Evolutionary conservation across 2,888 invertebrate species (phyloP), one percentile per base, ranked within the genome.

Genomic region (Steinernema hermaphroditum): DNA sequence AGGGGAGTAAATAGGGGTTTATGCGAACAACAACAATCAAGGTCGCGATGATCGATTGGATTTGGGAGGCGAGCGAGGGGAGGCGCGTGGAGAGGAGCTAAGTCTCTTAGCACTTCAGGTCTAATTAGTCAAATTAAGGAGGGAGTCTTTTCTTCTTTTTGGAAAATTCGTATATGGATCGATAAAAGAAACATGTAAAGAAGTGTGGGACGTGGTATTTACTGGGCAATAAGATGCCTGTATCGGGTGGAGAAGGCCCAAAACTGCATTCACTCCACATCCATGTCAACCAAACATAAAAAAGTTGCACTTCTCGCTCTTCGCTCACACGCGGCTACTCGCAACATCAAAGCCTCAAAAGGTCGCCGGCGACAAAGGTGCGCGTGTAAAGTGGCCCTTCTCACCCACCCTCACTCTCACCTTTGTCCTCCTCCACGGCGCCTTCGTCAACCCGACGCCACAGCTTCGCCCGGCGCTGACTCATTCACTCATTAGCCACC

Each of bases 41-140:
- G 62, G 62, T 62, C 62, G 62, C 27, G 2, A 2, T 27, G 62
- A 29, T 9, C 8, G 62, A 29, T 12, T 29, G n/a, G 62, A 12
- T 2, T 62, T 29, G 27, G 29, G 14, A 16, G 8, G 32, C 29
- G 29, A 16, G 32, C 32, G 29, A 9, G 62, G 37, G 37, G 4
- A 32, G 12, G 62, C 1, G 32, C 22, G 62, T 24, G 8, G 32
- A 22, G 46, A 16, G 46, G 46, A 19, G 46, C 46, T 46, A 46
- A 46, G 46, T 19, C 32, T 62, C 62, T 62, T 62, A 62, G 62
- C 62, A 62, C 62, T 62, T 62, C 29, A 62, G 16, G 62, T 24
- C 62, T 62, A 62, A 62, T 62, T 62, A 29, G 62, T 29, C 34
- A 62, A 62, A 62, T 62, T 62, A 62, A 62, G 29, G 62, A 34